These are phyloP conservation scores for Vulpes ferrilata DNA, from an alignment of 2,113 vertebrate species.

Conservation along the genomic window DNA sequence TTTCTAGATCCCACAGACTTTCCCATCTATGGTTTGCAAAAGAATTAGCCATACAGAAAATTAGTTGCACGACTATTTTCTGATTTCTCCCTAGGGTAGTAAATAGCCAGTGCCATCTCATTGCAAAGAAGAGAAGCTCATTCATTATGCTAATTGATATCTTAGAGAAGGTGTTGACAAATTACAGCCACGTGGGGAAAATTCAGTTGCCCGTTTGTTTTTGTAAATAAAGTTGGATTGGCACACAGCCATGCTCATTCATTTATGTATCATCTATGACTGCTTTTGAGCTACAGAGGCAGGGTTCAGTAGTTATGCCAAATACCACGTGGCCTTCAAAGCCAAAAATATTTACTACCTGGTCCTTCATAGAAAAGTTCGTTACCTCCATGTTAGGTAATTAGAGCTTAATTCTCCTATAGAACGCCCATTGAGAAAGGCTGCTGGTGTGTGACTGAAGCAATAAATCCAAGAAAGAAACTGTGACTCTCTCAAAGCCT, in stretches of 20 bases:
- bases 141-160: background rate
- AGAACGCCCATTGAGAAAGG: background rate
- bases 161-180: background rate
- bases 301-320: background rate
- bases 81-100: background rate
- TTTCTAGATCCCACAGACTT: background rate
- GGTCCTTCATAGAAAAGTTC: background rate
- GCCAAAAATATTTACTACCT: background rate
- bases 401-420: background rate
- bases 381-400: background rate
- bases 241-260: background rate
- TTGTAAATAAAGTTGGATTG: background rate
- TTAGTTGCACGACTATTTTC: background rate
- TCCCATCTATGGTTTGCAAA: background rate
- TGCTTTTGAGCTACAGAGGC: background rate
- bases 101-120: background rate
- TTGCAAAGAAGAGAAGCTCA: background rate
- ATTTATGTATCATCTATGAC: background rate
- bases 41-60: background rate
- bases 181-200: background rate
- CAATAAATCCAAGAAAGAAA: background rate
- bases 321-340: background rate
- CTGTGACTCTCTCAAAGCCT: background rate
- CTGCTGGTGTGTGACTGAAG: background rate
- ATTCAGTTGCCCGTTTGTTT: background rate